These are phyloP conservation scores for Vollenhovia emeryi DNA, from an alignment of 1,140 invertebrate genomes.

Conservation along the genomic window DNA sequence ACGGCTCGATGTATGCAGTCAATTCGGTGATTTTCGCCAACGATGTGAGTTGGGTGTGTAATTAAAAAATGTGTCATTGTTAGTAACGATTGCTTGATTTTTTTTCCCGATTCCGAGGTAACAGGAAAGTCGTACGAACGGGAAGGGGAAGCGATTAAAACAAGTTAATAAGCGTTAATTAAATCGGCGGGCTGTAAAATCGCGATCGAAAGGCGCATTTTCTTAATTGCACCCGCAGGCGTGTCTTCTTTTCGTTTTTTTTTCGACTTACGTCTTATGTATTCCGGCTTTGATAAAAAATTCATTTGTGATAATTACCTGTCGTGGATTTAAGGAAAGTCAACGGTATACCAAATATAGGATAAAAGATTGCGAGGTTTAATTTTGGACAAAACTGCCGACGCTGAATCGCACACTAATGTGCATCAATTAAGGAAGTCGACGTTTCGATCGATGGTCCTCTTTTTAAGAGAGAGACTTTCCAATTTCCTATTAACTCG, in stretches of 20 bases:
- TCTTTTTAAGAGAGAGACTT: background rate
- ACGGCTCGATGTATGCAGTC: slow-evolving; percentile 35
- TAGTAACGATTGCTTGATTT: slow-evolving; percentile 47
- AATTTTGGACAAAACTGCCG: background rate
- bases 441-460: background rate
- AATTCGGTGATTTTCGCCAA: slow-evolving; percentile 17
- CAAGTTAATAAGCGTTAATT: slow-evolving; percentile 74
- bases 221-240: slow-evolving; percentile 70
- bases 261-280: background rate
- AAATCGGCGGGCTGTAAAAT: slow-evolving; percentile 69
- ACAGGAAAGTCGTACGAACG: background rate
- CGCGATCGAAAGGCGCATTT: slow-evolving; percentile 55
- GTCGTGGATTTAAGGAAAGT: slow-evolving; percentile 13
- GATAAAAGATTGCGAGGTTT: slow-evolving; percentile 5
- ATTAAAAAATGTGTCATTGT: slow-evolving; percentile 65
- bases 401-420: background rate
- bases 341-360: background rate
- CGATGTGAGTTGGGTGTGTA: slow-evolving; percentile 20
- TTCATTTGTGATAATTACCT: slow-evolving; percentile 57
- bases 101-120: background rate
- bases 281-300: slow-evolving; percentile 27
- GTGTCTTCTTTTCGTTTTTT: slow-evolving; percentile 15
- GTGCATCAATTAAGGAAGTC: background rate
- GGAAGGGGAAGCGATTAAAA: slow-evolving; percentile 62
- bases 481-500: background rate